Conservation (phyloP, 2,113 vertebrate genomes). For the Eudyptes chrysolophus region DNA sequence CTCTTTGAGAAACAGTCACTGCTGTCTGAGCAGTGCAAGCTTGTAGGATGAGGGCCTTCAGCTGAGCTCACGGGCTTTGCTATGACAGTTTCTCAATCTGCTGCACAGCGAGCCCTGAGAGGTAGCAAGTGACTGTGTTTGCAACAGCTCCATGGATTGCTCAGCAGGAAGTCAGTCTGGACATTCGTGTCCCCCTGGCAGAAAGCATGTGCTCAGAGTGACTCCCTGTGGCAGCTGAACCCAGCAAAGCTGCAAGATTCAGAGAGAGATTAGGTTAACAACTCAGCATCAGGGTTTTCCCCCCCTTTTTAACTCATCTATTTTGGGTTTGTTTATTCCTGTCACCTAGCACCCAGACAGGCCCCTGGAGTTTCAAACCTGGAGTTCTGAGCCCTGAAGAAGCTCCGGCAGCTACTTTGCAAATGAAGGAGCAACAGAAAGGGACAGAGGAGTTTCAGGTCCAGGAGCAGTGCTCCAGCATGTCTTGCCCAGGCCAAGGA, state of each 20-base stretch:
- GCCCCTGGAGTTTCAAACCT: neutral
- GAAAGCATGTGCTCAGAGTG: neutral
- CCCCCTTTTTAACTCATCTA: neutral
- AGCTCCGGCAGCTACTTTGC: neutral
- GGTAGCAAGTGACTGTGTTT: neutral
- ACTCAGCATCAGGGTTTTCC: neutral
- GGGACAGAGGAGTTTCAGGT: neutral
- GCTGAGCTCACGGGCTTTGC: neutral
- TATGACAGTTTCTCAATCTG: neutral
- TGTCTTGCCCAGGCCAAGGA: neutral
- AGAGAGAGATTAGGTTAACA: neutral
- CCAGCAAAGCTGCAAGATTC: neutral
- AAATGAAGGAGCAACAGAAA: neutral
- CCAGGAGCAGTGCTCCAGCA: neutral
- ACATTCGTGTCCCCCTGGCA: rapidly evolving
- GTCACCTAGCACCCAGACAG: neutral
- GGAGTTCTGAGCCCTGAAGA: neutral
- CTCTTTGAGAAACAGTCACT: neutral
- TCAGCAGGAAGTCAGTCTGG: neutral
- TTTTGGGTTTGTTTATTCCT: neutral
- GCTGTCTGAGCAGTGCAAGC: no score
- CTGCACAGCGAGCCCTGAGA: neutral
- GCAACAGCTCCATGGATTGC: neutral
- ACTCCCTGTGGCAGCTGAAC: neutral
- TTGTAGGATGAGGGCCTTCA: neutral